Conservation (phyloP, 2,797 vertebrate genomes). For the Acanthurus leucopareius region DNA sequence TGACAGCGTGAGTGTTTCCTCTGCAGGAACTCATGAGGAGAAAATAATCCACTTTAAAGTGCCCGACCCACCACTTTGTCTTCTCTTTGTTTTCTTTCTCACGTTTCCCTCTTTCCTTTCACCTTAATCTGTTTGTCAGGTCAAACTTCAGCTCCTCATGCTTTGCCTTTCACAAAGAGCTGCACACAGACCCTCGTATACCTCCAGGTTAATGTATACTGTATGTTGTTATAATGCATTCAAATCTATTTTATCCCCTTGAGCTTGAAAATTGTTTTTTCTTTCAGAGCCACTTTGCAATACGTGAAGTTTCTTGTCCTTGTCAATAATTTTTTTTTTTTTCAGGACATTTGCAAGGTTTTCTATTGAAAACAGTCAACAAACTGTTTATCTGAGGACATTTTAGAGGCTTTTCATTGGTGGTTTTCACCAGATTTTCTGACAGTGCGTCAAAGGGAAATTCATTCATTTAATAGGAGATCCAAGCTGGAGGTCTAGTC, state of each 20-base stretch:
- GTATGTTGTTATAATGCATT: not conserved
- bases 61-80: conserved; percentile 42
- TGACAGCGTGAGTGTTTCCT: conserved; percentile 53
- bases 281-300: not conserved
- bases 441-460: not conserved
- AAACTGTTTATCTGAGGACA: not conserved
- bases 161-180: not conserved
- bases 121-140: not conserved
- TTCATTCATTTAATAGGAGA: not conserved
- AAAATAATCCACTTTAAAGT: conserved; percentile 63
- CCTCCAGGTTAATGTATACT: not conserved
- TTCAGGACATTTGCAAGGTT: not conserved
- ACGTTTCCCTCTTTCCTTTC: not conserved
- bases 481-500: not conserved
- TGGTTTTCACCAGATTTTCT: not conserved
- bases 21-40: conserved; percentile 37
- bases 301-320: not conserved
- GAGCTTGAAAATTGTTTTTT: not conserved
- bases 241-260: not conserved
- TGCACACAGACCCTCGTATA: not conserved
- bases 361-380: not conserved
- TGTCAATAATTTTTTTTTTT: not conserved
- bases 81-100: conserved; percentile 30
- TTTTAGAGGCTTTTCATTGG: not conserved
- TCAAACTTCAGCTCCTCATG: not conserved